phyloP scores from a whole-genome alignment of 1,140 invertebrate species.

The Plodia interpunctella region DNA sequence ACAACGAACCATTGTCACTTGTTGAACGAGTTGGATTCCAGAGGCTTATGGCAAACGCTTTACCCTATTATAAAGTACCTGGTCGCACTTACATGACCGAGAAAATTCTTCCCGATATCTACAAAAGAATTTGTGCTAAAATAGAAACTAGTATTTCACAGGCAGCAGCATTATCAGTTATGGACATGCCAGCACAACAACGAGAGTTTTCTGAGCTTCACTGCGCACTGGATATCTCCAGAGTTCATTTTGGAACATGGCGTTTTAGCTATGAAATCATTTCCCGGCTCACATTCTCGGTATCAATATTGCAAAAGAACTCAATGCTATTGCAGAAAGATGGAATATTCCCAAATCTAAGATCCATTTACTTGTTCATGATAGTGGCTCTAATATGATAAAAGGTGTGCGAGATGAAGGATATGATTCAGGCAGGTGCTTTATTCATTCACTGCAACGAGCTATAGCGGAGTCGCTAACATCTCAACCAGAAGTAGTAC shows the following conservation, averaged over 20 bases:
- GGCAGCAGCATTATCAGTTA: conserved; percentile 32
- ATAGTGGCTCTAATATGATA: conserved; percentile 40
- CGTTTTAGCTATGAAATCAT: conserved; percentile 37
- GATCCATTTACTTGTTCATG: conserved; percentile 31
- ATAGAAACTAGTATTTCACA: conserved; percentile 31
- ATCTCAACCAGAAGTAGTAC: conserved; percentile 27
- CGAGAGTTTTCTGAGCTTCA: conserved; percentile 38
- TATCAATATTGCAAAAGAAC: conserved; percentile 33
- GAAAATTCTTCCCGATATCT: conserved; percentile 33
- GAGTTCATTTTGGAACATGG: conserved; percentile 33
- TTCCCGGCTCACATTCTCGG: conserved; percentile 32
- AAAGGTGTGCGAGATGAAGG: conserved; percentile 29
- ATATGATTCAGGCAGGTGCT: conserved; percentile 38
- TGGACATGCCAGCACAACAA: conserved; percentile 40
- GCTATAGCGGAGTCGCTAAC: conserved; percentile 26
- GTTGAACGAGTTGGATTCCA: conserved; percentile 29
- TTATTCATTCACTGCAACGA: conserved; percentile 38
- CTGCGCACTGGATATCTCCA: conserved; percentile 38
- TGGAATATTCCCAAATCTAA: conserved; percentile 31
- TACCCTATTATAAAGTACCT: conserved; percentile 33
- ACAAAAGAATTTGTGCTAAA: conserved; percentile 30
- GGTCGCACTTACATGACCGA: conserved; percentile 31
- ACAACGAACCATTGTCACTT: conserved; percentile 35
- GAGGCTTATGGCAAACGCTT: conserved; percentile 24
- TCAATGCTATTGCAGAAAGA: conserved; percentile 24